A percentile compares a stretch with the other conserved stretches of the same genome.
These are phyloP conservation scores for Pseudococcus jackbeardsleyi DNA, from an alignment of 2,888 invertebrate species.

Conservation along the genomic window DNA sequence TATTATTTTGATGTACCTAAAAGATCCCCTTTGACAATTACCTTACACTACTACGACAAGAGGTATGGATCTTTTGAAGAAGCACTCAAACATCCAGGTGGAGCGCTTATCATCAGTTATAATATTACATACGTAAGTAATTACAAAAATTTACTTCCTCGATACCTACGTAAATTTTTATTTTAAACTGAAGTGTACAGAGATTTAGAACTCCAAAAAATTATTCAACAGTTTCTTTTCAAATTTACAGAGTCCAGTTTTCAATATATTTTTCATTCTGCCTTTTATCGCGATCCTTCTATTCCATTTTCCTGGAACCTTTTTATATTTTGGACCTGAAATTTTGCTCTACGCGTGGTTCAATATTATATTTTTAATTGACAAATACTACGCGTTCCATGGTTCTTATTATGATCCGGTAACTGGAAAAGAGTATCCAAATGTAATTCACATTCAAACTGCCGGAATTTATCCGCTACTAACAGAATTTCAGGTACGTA, in stretches of 20 bases:
- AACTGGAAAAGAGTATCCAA: background rate
- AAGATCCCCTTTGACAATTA: background rate
- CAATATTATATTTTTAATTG: background rate
- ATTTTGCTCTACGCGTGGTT: constrained; percentile 1
- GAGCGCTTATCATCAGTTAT: background rate
- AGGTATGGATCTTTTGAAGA: background rate
- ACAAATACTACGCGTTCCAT: background rate
- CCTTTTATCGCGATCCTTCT: no score
- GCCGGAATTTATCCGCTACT: background rate
- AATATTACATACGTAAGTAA: background rate
- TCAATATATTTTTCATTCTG: no score
- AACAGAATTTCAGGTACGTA: background rate
- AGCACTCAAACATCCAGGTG: background rate
- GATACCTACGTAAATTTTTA: no score
- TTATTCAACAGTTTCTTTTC: no score
- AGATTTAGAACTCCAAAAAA: no score
- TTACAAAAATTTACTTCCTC: no score
- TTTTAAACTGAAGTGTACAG: no score
- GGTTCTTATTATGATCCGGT: background rate
- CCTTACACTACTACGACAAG: background rate
- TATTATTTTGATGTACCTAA: no score
- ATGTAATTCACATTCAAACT: background rate
- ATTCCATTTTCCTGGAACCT: no score
- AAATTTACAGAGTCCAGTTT: no score
- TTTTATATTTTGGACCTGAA: no score